These are phyloP conservation scores for Amphilophus citrinellus DNA, from an alignment of 2,113 vertebrate species.

Conservation along the genomic window DNA sequence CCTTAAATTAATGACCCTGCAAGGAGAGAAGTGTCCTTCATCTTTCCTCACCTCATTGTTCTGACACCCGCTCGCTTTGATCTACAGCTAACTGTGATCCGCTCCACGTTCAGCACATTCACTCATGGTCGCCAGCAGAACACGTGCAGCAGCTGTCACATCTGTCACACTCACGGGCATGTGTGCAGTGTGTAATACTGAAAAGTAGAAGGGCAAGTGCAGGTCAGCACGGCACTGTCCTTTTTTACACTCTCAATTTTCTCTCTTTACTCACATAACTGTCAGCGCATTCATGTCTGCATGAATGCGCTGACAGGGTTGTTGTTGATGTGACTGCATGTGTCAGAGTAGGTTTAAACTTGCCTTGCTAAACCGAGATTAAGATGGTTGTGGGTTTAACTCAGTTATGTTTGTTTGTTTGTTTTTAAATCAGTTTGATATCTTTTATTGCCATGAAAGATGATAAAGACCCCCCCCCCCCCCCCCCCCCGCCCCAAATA, in stretches of 20 bases:
- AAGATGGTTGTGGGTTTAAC: no score
- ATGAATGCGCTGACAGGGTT: no score
- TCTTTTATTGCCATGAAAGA: no score
- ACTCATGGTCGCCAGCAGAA: neutral
- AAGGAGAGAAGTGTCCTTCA: constrained; percentile 21
- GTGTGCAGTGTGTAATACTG: neutral
- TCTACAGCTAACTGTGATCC: constrained; percentile 12
- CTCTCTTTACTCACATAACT: neutral
- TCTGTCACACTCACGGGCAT: neutral
- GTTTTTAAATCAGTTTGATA: no score
- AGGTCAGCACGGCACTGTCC: neutral
- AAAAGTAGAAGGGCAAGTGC: neutral
- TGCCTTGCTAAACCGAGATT: no score
- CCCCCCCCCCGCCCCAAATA: no score
- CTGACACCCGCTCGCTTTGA: constrained; percentile 18
- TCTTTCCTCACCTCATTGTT: constrained; percentile 18
- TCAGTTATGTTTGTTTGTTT: no score
- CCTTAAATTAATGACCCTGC: constrained; percentile 24
- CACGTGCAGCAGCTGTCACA: neutral
- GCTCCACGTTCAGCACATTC: constrained; percentile 2
- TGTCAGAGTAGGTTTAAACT: no score
- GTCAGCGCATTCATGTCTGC: neutral
- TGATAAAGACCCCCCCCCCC: no score
- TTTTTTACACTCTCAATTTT: neutral
- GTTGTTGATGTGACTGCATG: no score